Evolutionary conservation across 2,113 vertebrate genomes (phyloP), one percentile per base, ranked within the genome.

Genomic region (Equus quagga): DNA sequence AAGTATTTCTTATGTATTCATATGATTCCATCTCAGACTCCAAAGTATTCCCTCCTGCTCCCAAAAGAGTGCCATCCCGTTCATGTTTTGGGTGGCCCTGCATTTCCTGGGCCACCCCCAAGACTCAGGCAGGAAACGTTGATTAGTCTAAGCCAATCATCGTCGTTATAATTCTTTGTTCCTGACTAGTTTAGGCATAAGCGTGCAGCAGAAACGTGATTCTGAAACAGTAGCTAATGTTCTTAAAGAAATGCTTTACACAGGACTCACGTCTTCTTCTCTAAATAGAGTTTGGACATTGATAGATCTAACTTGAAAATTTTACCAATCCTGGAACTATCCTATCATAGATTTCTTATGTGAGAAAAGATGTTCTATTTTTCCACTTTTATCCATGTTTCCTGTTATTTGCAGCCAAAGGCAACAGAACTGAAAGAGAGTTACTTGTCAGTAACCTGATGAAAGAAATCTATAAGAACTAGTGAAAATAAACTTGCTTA

Each of bases 381-480:
- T 96, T 95, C 81, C 9, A 67, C 75, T 86, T 94, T 54, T 12
- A 82, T n/a, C 10, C 17, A 79, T 46, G 15, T 70, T 92, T 95
- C 58, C 75, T 81, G 64, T 70, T 94, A 95, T 92, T 96, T 90
- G 75, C 10, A 89, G 51, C 73, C 75, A 54, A 95, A 95, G 75
- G 64, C 79, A 95, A 83, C 23, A 78, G 18, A 94, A 92, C 75
- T 75, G n/a, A 96, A 88, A 92, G 49, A 75, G 67, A 84, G 58
- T 80, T 82, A 60, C 56, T 92, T 97, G 82, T 89, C 79, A 85
- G 79, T 73, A 86, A 89, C 8, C 33, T 84, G 84, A 90, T 94
- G 73, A 97, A 97, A 96, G 64, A 91, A 90, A 87, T 80, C 46
- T 76, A n/a, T 83, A 91, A 85, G 70, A 90, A 80, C 28, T 75